Evolutionary conservation across 2,888 invertebrate species (phyloP).

Genomic region (Ochlodes sylvanus): DNA sequence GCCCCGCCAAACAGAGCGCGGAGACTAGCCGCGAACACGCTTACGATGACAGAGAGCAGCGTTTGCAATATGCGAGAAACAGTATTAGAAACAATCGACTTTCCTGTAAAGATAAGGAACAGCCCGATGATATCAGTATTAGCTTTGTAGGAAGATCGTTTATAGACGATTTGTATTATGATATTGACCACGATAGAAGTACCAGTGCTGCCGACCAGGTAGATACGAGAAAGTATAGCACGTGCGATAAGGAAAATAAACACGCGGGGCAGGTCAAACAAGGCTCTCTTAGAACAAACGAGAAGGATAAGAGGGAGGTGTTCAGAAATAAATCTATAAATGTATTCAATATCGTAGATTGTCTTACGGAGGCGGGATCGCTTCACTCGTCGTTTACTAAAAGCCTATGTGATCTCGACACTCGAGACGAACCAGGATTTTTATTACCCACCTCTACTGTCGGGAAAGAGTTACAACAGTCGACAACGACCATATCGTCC

Average conservation of each 20-base stretch:
- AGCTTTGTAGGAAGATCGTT: conserved; percentile 68
- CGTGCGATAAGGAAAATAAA: conserved; percentile 74
- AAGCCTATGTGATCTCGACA: conserved; percentile 77
- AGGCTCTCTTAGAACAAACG: conserved; percentile 57
- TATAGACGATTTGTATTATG: conserved; percentile 60
- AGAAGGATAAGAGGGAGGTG: conserved; percentile 77
- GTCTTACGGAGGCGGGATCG: conserved; percentile 73
- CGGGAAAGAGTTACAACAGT: conserved; percentile 72
- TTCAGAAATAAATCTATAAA: conserved; percentile 81
- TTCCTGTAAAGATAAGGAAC: conserved; percentile 55
- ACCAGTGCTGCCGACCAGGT: conserved; percentile 55
- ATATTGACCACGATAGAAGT: conserved; percentile 55
- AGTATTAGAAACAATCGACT: conserved; percentile 64
- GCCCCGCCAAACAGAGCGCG: conserved; percentile 54
- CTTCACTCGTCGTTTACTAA: conserved; percentile 77
- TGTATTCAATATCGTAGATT: conserved; percentile 79
- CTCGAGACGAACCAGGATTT: conserved; percentile 71
- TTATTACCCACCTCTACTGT: conserved; percentile 65
- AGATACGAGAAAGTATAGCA: conserved; percentile 62
- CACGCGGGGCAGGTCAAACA: conserved; percentile 60
- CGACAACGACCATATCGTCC: conserved; percentile 78
- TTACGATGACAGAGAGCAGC: conserved; percentile 63
- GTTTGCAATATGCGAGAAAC: conserved; percentile 65
- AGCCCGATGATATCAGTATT: conserved; percentile 62
- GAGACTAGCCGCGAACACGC: conserved; percentile 48